Evolutionary conservation across 2,113 vertebrate genomes (phyloP), one percentile per base, ranked within the genome.

Genomic region (Rhagologus leucostigma): DNA sequence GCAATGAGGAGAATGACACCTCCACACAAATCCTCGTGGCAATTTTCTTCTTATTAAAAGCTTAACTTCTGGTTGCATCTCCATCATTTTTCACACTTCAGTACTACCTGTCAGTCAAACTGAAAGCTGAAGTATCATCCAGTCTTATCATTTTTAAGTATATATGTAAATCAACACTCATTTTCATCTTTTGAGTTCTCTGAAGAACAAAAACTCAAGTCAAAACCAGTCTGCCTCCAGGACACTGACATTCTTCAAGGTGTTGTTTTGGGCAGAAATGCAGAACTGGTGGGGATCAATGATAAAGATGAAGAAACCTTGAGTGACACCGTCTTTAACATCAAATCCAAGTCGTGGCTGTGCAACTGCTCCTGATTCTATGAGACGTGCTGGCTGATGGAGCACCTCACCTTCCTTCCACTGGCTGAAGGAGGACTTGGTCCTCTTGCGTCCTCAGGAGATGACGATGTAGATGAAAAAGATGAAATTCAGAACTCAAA

Each of bases 41-140:
- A 83, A 82, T 85, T 86, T 84, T 94, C 78, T 79, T 71, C 59
- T 55, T 80, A 89, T 83, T 76, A 76, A 91, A 95, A 95, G 84
- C 93, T 94, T 73, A 91, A 94, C 70, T 95, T 88, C 89, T 93
- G 74, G 22, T 88, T 83, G 91, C 87, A 94, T 80, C 84, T 94
- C 94, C 70, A 80, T 71, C 77, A 84, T 62, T 85, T 95, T 89
- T 76, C 63, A 89, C 70, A 79, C 63, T 79, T 84, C 87, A 83
- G 33, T 67, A 52, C 42, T 15, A 39, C 41, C 67, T 63, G 71
- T 57, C 93, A 85, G 65, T 91, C 84, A 91, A 63, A 79, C 32
- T 49, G 73, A 82, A 85, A 76, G 53, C 49, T 63, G 68, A 84
- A 81, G 44, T 24, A 32, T 3, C 49, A 63, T 3, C 69, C 67